Evolutionary conservation across 2,888 invertebrate species (phyloP).

Genomic region (Plagiodera versicolora): DNA sequence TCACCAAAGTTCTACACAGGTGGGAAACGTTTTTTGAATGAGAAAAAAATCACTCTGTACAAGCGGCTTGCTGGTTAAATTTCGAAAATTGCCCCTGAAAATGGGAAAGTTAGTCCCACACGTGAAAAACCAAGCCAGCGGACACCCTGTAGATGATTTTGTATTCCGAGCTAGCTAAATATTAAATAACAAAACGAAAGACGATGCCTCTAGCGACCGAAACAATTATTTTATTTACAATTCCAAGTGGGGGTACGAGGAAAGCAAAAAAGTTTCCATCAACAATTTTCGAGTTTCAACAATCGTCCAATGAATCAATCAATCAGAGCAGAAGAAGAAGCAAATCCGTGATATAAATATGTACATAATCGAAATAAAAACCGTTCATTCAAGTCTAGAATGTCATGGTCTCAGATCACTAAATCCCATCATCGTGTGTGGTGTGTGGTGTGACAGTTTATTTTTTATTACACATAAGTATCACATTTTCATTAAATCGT

Average conservation of each 20-base stretch:
- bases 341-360: conserved; percentile 1
- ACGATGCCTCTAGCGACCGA: no score
- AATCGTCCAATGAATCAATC: no score
- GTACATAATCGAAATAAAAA: conserved; percentile 35
- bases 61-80: no score
- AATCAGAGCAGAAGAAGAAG: no score
- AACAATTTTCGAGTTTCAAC: neutral
- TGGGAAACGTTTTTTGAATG: no score
- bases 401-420: conserved; percentile 50
- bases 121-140: neutral
- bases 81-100: no score
- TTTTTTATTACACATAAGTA: conserved; percentile 48
- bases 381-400: conserved; percentile 38
- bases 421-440: conserved; percentile 30
- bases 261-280: neutral
- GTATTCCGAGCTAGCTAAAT: conserved; percentile 42
- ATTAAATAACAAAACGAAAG: conserved; percentile 51
- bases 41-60: no score
- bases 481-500: conserved; percentile 46
- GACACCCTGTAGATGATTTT: conserved; percentile 10
- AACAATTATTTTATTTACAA: no score
- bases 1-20: neutral
- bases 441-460: conserved; percentile 37
- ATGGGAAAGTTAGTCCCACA: neutral
- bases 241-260: conserved; percentile 16